Conservation (phyloP, 1,140 invertebrate genomes). For the Dryas iulia region DNA sequence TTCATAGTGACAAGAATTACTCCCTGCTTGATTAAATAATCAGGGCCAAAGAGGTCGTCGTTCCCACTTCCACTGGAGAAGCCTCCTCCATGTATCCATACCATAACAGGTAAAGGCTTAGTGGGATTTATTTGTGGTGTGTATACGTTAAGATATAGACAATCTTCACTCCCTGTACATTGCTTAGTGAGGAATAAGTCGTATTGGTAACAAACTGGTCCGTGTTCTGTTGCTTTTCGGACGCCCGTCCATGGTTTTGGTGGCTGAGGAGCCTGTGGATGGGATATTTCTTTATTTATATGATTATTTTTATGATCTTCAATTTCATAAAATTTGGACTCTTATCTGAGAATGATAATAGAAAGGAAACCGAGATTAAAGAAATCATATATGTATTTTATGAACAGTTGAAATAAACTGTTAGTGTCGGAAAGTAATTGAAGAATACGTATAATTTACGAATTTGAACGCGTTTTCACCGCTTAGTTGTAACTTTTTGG, state of each 20-base stretch:
- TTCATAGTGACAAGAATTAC: slow-evolving; percentile 82
- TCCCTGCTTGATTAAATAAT: slow-evolving; percentile 82
- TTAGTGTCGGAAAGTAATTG: too few relatives aligned
- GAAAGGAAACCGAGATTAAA: too few relatives aligned
- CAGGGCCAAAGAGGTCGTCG: slow-evolving; percentile 79
- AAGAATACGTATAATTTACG: too few relatives aligned
- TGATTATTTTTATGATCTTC: too few relatives aligned
- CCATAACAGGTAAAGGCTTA: slow-evolving; percentile 64
- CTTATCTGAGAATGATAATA: too few relatives aligned
- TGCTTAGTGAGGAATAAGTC: slow-evolving; percentile 19
- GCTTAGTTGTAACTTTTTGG: too few relatives aligned
- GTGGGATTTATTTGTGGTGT: slow-evolving; percentile 60
- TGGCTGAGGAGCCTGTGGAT: slow-evolving; percentile 51
- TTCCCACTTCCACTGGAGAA: slow-evolving; percentile 82
- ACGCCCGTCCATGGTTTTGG: slow-evolving; percentile 52
- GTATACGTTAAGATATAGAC: slow-evolving; percentile 84
- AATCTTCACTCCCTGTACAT: slow-evolving; percentile 77
- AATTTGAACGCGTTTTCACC: too few relatives aligned
- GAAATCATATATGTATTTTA: too few relatives aligned
- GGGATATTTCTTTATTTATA: neutral
- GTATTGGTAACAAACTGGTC: slow-evolving; percentile 41
- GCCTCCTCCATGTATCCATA: slow-evolving; percentile 79
- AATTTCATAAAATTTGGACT: too few relatives aligned
- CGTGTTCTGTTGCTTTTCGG: slow-evolving; percentile 43
- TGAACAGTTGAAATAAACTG: too few relatives aligned